Evolutionary conservation across 1,140 invertebrate genomes (phyloP), one percentile per base, ranked within the genome.

Genomic region (Neelides sp.): DNA sequence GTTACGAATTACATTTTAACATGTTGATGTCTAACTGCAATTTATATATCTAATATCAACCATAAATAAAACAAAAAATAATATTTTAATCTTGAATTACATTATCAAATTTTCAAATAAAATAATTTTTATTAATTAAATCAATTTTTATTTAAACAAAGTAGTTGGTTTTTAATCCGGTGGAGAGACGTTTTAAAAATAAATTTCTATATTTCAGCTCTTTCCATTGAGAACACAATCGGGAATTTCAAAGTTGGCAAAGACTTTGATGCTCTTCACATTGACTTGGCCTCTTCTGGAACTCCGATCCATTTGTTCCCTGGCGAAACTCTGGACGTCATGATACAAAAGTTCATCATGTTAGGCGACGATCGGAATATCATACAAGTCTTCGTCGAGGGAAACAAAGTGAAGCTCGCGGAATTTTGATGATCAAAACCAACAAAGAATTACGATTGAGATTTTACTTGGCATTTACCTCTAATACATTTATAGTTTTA

Each of bases 311-410:
- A 77, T n/a, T 66, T 73, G 15, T 71, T 80, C 2, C 46, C 63
- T 7, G 62, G 63, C 17, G 66, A 69, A 58, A 68, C 65, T 10
- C 59, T 77, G 0, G 61, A 72, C 27, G 77, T 83, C 61, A 65
- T 81, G 23, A 61, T 92, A 8, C 79, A 91, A 64, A 80, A 85
- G 64, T 88, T 91, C 59, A 70, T 92, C 52, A 85, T 80, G 61
- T 67, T 77, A 30, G 87, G 85, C 1, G 85, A 90, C 69, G 84
- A 90, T 66, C 75, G 85, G 51, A 91, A 92, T 66, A 83, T 93
- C 40, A 42, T 64, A 2, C 65, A 77, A 62, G 83, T 90, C 7
- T 90, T 75, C 69, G 79, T 91, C 23, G 73, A 75, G 48, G 87
- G 85, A 17, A 67, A 68, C 55, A 65, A 69, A 58, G 75, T 82